Base-by-base conservation (phyloP, 2,113 vertebrate genomes). In the Thomomys bottae region DNA sequence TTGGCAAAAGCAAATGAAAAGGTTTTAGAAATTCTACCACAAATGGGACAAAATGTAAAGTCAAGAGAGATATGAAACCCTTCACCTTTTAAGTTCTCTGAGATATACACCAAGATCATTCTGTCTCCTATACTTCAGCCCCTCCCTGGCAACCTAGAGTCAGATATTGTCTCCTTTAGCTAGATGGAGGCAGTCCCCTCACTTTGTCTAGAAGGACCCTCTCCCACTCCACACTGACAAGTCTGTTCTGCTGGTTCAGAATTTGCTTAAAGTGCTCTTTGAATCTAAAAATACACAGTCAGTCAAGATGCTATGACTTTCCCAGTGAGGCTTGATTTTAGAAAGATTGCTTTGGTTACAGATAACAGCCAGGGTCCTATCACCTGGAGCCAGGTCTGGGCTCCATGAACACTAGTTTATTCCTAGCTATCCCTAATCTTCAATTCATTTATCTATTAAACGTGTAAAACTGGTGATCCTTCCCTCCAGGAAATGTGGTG, bases 11-110 rank as follows among this genome's bases (percentile, higher is more conserved):
- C 32, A 75, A 3, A 42, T 23, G 40, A 21, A 26, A 34, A 76
- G 2, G 4, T 18, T 83, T 82, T 70, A 49, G 63, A 87, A 38
- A 45, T 83, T 34, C 49, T 89, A 40, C 63, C 40, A 76, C 32
- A 84, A 67, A n/a, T n/a, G 45, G 59, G 45, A 94, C 23, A 70
- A 92, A 79, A 42, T 4, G 3, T 4, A 80, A 84, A 82, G 54
- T 57, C 49, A 61, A 59, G 34, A 63, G n/a, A 36, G 34, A 40
- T 8, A 81, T 1, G 70, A 64, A 64, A 6, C 15, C 26, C 6
- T 59, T 63, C n/a, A 11, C 17, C 57, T 49, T 28, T 28, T 9
- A 1, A 28, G 66, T 6, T 45, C 57, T 36, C 24, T 66, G 67
- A 24, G 67, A 67, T 14, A 21, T 64, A 18, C 61, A 59, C 0